A percentile compares a stretch with the other conserved stretches of the same genome.
Evolutionary conservation across 2,113 vertebrate species (phyloP).

Genomic region (Phylloscopus trochilus): DNA sequence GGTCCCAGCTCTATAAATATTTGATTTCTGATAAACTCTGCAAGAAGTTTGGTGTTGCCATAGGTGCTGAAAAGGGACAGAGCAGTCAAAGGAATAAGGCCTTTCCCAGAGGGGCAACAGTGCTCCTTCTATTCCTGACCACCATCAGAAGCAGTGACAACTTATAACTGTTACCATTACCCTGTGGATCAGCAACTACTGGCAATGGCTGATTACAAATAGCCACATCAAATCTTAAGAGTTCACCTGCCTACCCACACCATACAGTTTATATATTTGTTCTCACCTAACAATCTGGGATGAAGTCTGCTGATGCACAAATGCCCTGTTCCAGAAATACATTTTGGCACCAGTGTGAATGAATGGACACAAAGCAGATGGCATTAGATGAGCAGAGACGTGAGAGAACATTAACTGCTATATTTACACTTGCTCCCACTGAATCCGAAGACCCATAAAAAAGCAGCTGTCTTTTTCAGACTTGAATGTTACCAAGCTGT

Average conservation of each 20-base stretch:
- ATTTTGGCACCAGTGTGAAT: conserved; percentile 16
- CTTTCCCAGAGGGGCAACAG: accelerated
- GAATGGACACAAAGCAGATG: conserved; percentile 43
- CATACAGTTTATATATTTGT: background rate
- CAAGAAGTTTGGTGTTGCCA: background rate
- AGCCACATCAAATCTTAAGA: background rate
- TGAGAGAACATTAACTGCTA: conserved; percentile 34
- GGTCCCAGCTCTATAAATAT: background rate
- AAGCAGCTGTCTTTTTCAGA: conserved; percentile 32
- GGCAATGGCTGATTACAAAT: background rate
- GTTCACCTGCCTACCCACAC: background rate
- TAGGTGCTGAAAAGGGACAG: background rate
- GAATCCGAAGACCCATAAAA: conserved; percentile 41
- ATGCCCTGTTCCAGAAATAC: conserved; percentile 14
- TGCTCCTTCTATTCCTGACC: background rate
- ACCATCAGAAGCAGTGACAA: background rate
- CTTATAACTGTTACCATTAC: background rate
- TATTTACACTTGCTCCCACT: conserved; percentile 18
- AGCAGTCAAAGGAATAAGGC: background rate
- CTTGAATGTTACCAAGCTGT: background rate
- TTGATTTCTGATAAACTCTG: background rate
- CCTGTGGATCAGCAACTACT: background rate
- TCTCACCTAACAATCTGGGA: background rate
- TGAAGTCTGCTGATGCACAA: background rate
- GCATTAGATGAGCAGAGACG: background rate